A percentile compares a stretch with the other conserved stretches of the same genome.
Conservation (phyloP, 2,797 vertebrate genomes). For the Amniataba percoides region DNA sequence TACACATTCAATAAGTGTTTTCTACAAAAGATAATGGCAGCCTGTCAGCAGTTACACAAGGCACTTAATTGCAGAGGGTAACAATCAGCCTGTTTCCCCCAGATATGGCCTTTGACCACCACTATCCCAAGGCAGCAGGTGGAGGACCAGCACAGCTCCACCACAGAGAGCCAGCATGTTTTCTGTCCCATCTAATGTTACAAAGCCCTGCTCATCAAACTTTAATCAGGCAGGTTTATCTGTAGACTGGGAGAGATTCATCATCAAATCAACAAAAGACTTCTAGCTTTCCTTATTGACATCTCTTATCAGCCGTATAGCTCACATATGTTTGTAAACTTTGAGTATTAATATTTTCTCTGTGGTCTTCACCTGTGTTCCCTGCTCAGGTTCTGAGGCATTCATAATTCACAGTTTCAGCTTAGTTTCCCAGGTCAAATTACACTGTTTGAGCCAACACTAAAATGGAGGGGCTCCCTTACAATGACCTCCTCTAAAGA, state of each 20-base stretch:
- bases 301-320: background rate
- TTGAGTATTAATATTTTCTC: conserved; percentile 14
- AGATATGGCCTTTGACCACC: conserved; percentile 16
- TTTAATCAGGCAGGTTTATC: conserved; percentile 57
- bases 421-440: conserved; percentile 75
- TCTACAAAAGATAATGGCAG: background rate
- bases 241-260: background rate
- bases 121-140: background rate
- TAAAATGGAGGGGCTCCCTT: conserved; percentile 65
- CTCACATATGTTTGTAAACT: background rate
- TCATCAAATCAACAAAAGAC: background rate
- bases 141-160: conserved; percentile 26
- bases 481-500: conserved; percentile 32
- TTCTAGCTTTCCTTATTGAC: background rate
- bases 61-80: background rate
- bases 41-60: background rate
- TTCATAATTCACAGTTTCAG: conserved; percentile 80
- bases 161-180: conserved; percentile 9
- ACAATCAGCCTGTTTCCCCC: background rate
- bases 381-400: conserved; percentile 70
- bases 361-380: conserved; percentile 38
- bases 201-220: conserved; percentile 64
- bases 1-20: background rate
- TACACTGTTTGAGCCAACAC: conserved; percentile 60
- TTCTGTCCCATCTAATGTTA: conserved; percentile 51